Percentiles rank a stretch among this genome's conserved stretches.
phyloP scores from a whole-genome alignment of 1,140 invertebrate species.

The Rhagoletis pomonella region DNA sequence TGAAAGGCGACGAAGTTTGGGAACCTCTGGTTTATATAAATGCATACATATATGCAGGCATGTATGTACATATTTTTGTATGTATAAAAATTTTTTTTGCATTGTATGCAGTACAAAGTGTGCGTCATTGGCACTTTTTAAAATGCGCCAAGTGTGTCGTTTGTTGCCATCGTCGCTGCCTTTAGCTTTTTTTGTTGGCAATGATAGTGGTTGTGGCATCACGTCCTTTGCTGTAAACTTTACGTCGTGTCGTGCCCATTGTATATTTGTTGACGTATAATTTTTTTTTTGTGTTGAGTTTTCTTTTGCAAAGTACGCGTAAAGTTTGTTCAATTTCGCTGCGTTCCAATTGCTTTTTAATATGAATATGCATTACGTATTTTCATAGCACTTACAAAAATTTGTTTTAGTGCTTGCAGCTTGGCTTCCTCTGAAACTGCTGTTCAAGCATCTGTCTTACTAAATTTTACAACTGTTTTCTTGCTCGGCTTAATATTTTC shows the following conservation, averaged over 20 bases:
- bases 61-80: neutral
- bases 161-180: neutral
- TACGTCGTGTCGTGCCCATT: neutral
- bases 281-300: neutral
- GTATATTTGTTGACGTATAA: neutral
- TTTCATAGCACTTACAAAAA: no score
- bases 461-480: no score
- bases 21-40: neutral
- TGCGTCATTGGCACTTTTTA: conserved; percentile 34
- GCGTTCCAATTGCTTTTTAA: neutral
- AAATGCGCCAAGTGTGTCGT: conserved; percentile 30
- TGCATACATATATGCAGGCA: neutral
- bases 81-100: neutral
- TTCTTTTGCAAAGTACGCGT: neutral
- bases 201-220: neutral
- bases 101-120: neutral
- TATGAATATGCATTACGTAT: neutral
- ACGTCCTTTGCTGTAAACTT: conserved; percentile 10
- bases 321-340: neutral
- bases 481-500: no score
- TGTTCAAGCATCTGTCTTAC: neutral
- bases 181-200: neutral
- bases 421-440: neutral
- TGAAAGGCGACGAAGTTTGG: no score
- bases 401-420: no score